phyloP scores from a whole-genome alignment of 2,113 vertebrate genomes.

The Coptodon rendalli region DNA sequence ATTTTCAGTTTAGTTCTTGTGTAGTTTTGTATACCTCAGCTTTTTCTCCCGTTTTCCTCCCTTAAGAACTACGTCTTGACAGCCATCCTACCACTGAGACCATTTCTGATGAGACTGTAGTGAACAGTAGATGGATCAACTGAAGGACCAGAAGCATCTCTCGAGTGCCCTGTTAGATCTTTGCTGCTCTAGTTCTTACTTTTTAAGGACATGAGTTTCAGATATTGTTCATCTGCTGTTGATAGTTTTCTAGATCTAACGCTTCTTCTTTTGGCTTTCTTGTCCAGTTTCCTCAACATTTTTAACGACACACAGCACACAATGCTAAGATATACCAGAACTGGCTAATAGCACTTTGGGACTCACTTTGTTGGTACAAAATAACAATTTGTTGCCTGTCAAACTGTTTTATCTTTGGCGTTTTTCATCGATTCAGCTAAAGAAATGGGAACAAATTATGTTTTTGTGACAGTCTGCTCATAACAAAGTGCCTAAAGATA shows the following conservation, averaged over 20 bases:
- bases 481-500: neutral
- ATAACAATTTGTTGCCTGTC: neutral
- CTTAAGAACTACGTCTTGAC: neutral
- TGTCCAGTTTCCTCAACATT: neutral
- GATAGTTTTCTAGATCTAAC: neutral
- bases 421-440: neutral
- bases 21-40: neutral
- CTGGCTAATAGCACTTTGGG: neutral
- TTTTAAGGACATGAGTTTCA: neutral
- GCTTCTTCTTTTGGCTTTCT: neutral
- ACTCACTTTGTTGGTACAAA: neutral
- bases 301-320: neutral
- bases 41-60: neutral
- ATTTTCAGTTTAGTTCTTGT: neutral
- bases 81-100: neutral
- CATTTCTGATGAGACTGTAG: neutral
- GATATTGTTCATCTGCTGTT: neutral
- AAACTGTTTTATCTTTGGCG: neutral
- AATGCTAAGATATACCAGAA: neutral
- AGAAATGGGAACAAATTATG: neutral
- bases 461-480: neutral
- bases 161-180: neutral
- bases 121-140: neutral
- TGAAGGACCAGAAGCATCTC: neutral
- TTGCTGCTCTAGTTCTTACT: neutral